Evolutionary conservation across 2,888 invertebrate species (phyloP).

Genomic region (Tiphia femorata): DNA sequence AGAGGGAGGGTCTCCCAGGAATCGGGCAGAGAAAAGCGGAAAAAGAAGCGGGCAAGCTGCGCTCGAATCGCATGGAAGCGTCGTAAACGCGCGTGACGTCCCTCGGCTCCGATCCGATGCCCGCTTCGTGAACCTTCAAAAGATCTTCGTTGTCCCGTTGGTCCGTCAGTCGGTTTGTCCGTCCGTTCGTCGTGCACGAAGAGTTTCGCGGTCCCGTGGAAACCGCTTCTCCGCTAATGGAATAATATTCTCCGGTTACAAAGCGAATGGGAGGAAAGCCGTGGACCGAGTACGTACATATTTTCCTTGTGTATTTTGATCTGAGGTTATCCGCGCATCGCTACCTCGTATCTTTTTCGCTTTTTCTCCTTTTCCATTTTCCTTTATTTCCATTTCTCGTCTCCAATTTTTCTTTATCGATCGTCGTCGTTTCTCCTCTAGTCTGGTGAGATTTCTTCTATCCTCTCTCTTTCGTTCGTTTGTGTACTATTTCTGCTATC

Average conservation of each 20-base stretch:
- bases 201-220: no score
- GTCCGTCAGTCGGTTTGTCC: background rate
- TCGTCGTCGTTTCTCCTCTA: background rate
- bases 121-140: background rate
- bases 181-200: no score
- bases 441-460: no score
- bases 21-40: slow-evolving; percentile 16
- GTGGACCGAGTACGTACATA: no score
- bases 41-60: slow-evolving; percentile 24
- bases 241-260: background rate
- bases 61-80: slow-evolving; percentile 6
- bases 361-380: background rate
- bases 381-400: background rate
- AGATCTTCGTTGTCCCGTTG: background rate
- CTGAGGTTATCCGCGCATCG: no score
- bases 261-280: background rate
- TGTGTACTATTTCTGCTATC: no score
- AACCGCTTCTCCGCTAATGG: background rate
- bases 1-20: background rate
- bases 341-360: background rate
- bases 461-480: no score
- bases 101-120: slow-evolving; percentile 19
- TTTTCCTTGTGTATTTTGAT: no score
- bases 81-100: slow-evolving; percentile 41
- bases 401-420: background rate